Percentiles rank a stretch among this genome's conserved stretches.
Conservation (phyloP, 2,888 invertebrate genomes). For the Dinocampus coccinellae region DNA sequence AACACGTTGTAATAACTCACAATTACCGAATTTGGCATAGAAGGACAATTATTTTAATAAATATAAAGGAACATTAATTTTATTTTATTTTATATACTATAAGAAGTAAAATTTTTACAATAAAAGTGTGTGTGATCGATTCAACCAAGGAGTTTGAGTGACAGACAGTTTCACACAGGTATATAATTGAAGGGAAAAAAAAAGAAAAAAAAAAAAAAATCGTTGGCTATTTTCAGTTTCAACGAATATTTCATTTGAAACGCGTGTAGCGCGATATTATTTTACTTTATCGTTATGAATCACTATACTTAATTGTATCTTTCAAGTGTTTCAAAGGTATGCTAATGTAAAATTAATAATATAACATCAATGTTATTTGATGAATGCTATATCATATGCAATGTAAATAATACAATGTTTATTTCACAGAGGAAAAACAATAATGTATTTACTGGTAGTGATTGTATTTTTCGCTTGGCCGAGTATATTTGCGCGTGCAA, state of each 20-base stretch:
- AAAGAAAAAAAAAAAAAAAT: not conserved
- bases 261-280: not conserved
- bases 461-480: conserved; percentile 26
- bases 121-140: not conserved
- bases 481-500: conserved; percentile 36
- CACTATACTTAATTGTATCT: not conserved
- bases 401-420: not conserved
- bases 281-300: not conserved
- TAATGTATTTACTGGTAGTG: conserved; percentile 31
- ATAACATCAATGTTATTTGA: not conserved
- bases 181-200: not conserved
- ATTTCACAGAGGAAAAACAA: not conserved
- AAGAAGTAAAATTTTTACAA: not conserved
- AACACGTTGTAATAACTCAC: not conserved
- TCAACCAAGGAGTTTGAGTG: not conserved
- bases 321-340: not conserved
- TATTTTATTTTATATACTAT: not conserved
- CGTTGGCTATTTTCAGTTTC: not conserved
- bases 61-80: not conserved
- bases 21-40: conserved; percentile 17
- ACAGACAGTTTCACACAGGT: not conserved
- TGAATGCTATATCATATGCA: not conserved
- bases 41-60: not conserved
- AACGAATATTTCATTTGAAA: not conserved
- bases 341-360: not conserved